Evolutionary conservation across 2,888 invertebrate genomes (phyloP).

Genomic region (Drosophila longiperda): DNA sequence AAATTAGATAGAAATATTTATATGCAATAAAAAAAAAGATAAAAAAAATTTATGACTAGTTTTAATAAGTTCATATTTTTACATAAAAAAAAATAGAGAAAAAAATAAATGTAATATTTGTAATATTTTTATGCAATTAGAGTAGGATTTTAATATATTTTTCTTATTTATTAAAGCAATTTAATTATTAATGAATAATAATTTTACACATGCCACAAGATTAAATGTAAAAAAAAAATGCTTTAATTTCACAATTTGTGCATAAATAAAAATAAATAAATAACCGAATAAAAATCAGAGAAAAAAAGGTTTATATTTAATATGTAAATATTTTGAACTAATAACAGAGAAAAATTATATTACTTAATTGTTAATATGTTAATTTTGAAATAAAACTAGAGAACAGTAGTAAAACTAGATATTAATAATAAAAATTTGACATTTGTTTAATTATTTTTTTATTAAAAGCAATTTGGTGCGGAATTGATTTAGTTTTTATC

Average conservation of each 20-base stretch:
- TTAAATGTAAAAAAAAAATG: too few relatives aligned
- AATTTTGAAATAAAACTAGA: not conserved
- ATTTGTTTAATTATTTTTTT: not conserved
- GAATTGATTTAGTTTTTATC: not conserved
- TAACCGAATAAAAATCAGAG: not conserved
- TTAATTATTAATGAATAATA: not conserved
- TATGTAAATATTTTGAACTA: not conserved
- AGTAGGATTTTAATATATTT: not conserved
- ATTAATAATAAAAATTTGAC: not conserved
- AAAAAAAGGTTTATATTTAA: not conserved
- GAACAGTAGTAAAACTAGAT: not conserved
- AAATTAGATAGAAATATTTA: too few relatives aligned
- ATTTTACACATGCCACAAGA: fast-evolving
- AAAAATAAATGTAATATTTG: not conserved
- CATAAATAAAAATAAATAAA: too few relatives aligned
- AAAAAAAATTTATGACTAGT: too few relatives aligned
- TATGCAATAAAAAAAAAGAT: too few relatives aligned
- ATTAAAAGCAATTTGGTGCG: not conserved
- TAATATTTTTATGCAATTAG: not conserved
- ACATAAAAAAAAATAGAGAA: not conserved
- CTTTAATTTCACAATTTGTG: too few relatives aligned
- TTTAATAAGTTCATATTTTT: too few relatives aligned
- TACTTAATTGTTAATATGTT: not conserved
- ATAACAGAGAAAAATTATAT: not conserved
- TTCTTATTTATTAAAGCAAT: not conserved